Conservation (phyloP, 30 jellyfish, hydroid and myxozoan species). For the Sanderia malayensis region DNA sequence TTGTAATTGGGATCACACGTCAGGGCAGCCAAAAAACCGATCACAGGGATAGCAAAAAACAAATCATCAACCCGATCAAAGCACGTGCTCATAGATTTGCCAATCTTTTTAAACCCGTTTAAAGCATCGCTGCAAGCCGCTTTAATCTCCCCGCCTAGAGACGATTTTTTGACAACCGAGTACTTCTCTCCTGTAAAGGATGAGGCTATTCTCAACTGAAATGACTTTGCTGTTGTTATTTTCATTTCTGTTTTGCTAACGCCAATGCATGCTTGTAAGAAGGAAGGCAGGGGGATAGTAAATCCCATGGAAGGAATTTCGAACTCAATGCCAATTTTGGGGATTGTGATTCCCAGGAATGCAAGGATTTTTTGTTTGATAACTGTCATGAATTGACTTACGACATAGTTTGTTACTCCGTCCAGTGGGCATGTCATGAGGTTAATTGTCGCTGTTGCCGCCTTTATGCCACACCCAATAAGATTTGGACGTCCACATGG, state of each 20-base stretch:
- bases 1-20: constrained; percentile 15
- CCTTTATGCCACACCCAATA: constrained; percentile 4
- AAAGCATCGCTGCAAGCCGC: not conserved
- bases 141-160: constrained; percentile 8
- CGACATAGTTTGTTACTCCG: constrained; percentile 11
- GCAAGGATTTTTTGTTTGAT: not conserved
- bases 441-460: not conserved
- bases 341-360: not conserved
- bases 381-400: not conserved
- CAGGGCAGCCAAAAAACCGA: constrained; percentile 14
- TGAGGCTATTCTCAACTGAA: not conserved
- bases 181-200: not conserved
- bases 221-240: not conserved
- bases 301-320: not conserved
- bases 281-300: not conserved
- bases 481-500: constrained; percentile 23
- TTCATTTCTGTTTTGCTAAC: not conserved
- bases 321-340: constrained; percentile 6
- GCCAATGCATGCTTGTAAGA: constrained; percentile 1
- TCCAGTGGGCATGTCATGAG: constrained; percentile 15
- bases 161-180: not conserved
- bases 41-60: constrained; percentile 10
- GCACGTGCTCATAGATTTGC: not conserved
- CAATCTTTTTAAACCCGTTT: not conserved
- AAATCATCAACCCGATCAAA: constrained; percentile 10